phyloP scores from a whole-genome alignment of 1,140 invertebrate species.

The Plectus sambesii region DNA sequence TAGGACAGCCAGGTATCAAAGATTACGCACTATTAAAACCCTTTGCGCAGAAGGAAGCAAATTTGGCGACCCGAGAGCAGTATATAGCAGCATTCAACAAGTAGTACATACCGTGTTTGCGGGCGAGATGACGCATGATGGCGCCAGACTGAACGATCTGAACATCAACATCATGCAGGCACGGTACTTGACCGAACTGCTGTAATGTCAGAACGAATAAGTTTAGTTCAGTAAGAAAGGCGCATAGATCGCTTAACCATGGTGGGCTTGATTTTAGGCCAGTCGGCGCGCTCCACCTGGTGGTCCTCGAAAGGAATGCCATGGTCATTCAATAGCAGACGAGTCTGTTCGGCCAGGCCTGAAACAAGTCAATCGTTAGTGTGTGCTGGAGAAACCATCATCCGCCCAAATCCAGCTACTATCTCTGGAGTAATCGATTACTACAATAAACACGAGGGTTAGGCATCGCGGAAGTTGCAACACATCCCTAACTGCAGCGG shows the following conservation, averaged over 20 bases:
- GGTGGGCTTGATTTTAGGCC: constrained; percentile 51
- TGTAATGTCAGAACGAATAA: constrained; percentile 21
- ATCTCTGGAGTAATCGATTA: no score
- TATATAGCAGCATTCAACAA: no score
- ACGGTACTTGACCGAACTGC: constrained; percentile 44
- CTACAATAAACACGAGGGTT: no score
- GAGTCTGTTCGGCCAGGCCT: constrained; percentile 61
- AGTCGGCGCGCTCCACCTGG: constrained; percentile 51
- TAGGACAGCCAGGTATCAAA: no score
- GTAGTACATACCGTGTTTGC: constrained; percentile 37
- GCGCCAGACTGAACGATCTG: constrained; percentile 45
- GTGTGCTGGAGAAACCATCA: no score
- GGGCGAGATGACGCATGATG: constrained; percentile 44
- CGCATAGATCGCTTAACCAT: constrained; percentile 36
- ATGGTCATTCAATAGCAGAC: constrained; percentile 61
- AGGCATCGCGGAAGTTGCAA: no score
- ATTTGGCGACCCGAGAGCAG: no score
- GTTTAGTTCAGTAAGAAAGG: neutral
- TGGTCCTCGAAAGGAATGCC: constrained; percentile 67
- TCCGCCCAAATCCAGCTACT: no score
- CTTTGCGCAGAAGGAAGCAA: no score
- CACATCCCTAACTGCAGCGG: no score
- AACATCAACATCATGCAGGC: constrained; percentile 31
- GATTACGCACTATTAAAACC: no score
- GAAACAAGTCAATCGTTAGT: no score